Evolutionary conservation across 1,140 invertebrate genomes (phyloP).

Genomic region (Drosophila truncata): DNA sequence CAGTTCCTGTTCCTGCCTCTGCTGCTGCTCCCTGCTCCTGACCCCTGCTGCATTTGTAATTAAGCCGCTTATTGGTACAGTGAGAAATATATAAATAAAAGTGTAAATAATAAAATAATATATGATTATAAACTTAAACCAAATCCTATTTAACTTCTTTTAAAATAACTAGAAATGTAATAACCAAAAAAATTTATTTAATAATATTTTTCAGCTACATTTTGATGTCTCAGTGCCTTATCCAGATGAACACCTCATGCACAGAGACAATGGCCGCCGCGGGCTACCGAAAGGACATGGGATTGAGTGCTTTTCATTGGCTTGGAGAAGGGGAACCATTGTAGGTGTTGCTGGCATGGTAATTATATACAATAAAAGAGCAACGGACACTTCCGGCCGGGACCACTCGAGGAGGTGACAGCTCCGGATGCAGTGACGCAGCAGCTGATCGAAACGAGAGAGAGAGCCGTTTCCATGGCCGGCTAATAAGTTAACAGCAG

Average conservation of each 20-base stretch:
- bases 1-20: neutral
- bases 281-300: conserved; percentile 22
- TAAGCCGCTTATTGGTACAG: conserved; percentile 67
- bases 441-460: conserved; percentile 46
- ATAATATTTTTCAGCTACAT: neutral
- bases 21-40: neutral
- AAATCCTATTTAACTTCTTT: neutral
- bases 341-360: conserved; percentile 15
- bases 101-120: neutral
- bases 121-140: too few relatives aligned
- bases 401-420: conserved; percentile 63
- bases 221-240: neutral
- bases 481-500: conserved; percentile 79
- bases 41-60: conserved; percentile 65
- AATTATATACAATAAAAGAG: conserved; percentile 74
- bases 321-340: neutral
- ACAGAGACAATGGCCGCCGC: conserved; percentile 23
- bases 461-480: conserved; percentile 67
- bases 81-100: neutral
- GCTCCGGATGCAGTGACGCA: conserved; percentile 65
- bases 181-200: too few relatives aligned
- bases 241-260: conserved; percentile 23
- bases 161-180: neutral
- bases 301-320: neutral
- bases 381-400: conserved; percentile 60